Percentiles rank a stretch among this genome's conserved stretches.
phyloP scores from a whole-genome alignment of 92 coral and sea anemone species.

The Heliopora coerulea region DNA sequence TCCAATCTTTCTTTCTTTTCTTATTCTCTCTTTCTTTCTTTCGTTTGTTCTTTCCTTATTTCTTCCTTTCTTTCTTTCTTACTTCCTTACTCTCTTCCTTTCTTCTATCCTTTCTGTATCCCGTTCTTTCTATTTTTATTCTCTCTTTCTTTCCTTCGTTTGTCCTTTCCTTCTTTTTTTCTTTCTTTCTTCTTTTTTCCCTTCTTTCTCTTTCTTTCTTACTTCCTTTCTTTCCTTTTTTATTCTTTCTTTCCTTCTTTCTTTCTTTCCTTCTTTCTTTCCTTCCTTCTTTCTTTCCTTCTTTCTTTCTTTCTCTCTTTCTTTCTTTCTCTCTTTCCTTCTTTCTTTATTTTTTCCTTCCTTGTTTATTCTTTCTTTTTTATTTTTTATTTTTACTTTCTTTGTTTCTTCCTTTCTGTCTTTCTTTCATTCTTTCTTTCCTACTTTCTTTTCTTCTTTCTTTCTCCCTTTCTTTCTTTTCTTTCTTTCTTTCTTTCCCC shows the following conservation, averaged over 20 bases:
- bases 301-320: not conserved
- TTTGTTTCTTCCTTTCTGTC: not conserved
- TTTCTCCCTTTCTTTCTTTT: slow-evolving; percentile 17
- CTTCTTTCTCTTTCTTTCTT: not conserved
- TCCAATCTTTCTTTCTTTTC: too few species aligned
- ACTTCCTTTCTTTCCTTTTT: slow-evolving; percentile 17
- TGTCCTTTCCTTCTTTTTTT: not conserved
- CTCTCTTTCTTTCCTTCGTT: not conserved
- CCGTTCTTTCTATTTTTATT: slow-evolving; percentile 11
- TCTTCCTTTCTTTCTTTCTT: not conserved
- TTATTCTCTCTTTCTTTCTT: too few species aligned
- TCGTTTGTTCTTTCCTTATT: not conserved
- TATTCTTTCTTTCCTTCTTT: not conserved
- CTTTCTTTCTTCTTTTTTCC: not conserved
- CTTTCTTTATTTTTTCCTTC: not conserved
- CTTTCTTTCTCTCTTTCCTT: not conserved
- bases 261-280: not conserved
- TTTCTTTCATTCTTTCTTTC: not conserved
- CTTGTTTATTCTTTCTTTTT: not conserved
- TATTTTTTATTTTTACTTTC: not conserved
- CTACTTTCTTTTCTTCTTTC: not conserved
- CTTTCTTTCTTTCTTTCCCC: not conserved
- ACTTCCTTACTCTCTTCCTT: not conserved
- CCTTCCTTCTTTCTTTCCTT: not conserved
- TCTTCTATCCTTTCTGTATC: not conserved